Percentiles rank a stretch among this genome's conserved stretches.
These are phyloP conservation scores for Zaprionus taronus DNA, from an alignment of 1,140 invertebrate genomes.

Conservation along the genomic window DNA sequence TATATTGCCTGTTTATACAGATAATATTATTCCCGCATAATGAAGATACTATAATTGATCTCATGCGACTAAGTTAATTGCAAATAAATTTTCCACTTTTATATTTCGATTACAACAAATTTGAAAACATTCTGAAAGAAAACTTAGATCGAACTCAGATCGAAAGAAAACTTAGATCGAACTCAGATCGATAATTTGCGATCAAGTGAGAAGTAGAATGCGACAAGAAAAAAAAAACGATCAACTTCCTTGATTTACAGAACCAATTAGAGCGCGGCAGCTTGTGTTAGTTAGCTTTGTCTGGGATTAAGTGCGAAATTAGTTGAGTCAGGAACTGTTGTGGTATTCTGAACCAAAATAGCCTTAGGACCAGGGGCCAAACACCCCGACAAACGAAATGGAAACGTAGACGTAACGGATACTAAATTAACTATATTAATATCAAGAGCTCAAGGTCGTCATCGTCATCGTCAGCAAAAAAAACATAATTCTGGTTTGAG, in stretches of 20 bases:
- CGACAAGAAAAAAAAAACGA: background rate
- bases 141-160: conserved; percentile 13
- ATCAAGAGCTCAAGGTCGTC: conserved; percentile 59
- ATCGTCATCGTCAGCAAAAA: conserved; percentile 16
- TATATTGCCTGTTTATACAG: conserved; percentile 2
- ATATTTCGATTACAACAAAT: conserved; percentile 17
- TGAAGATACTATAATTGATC: background rate
- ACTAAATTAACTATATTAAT: conserved; percentile 37
- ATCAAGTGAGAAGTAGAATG: conserved; percentile 43
- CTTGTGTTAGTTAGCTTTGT: conserved; percentile 25
- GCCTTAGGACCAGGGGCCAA: conserved; percentile 37
- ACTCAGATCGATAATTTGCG: conserved; percentile 35
- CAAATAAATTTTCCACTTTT: conserved; percentile 27
- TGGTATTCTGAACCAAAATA: conserved; percentile 49
- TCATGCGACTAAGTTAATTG: background rate
- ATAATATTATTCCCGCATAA: background rate
- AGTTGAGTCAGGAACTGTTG: conserved; percentile 36
- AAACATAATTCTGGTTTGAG: conserved; percentile 16
- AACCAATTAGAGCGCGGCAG: conserved; percentile 63
- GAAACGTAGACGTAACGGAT: conserved; percentile 58
- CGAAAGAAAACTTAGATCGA: conserved; percentile 7
- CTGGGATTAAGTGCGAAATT: conserved; percentile 5
- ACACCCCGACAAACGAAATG: too few species aligned
- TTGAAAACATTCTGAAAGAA: background rate
- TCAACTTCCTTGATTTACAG: conserved; percentile 54